These are phyloP conservation scores for Ceratina calcarata DNA, from an alignment of 1,140 invertebrate genomes.

Conservation along the genomic window DNA sequence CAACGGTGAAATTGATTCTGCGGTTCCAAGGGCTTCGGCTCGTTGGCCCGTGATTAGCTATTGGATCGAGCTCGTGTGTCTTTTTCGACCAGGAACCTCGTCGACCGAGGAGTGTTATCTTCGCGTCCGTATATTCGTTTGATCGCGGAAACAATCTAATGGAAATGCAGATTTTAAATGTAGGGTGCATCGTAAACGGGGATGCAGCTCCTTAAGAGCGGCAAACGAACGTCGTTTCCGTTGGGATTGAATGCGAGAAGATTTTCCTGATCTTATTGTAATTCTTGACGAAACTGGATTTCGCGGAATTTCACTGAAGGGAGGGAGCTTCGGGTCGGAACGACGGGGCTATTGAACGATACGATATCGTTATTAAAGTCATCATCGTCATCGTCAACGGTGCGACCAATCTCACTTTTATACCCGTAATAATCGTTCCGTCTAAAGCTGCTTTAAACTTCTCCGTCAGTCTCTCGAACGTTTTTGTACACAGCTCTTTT, in stretches of 20 bases:
- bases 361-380: constrained; percentile 27
- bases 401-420: constrained; percentile 25
- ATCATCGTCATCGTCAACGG: constrained; percentile 19
- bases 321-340: not conserved
- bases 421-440: constrained; percentile 31
- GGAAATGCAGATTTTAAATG: constrained; percentile 8
- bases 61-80: not conserved
- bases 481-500: not conserved
- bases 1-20: constrained; percentile 5
- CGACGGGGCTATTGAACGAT: not conserved
- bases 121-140: not conserved
- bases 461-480: not conserved
- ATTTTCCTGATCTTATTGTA: constrained; percentile 11
- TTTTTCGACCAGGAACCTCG: no score
- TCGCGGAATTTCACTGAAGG: not conserved
- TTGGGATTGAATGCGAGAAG: not conserved
- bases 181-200: not conserved
- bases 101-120: not conserved
- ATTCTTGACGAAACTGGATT: not conserved
- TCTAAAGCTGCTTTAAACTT: constrained; percentile 19
- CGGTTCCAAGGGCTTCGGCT: not conserved
- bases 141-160: no score
- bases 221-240: constrained; percentile 10
- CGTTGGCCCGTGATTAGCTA: not conserved
- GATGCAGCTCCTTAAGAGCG: not conserved